Base-by-base conservation (phyloP, 2,113 vertebrate genomes). In the Alaudala cheleensis region DNA sequence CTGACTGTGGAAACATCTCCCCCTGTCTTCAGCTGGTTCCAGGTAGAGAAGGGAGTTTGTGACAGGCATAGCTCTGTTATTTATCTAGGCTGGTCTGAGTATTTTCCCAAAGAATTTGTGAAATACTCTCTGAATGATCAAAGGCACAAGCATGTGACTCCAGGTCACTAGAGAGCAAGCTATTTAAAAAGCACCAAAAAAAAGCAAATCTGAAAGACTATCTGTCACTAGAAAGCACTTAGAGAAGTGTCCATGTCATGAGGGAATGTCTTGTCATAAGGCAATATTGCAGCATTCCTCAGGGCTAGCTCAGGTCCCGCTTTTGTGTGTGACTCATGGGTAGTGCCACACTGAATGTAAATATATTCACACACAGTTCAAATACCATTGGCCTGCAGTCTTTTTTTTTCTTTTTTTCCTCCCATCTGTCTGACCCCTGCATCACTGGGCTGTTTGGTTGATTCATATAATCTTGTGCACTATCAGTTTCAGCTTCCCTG, bases 1-100 rank as follows among this genome's bases (percentile, higher is more conserved):
- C 56, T 93, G 64, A 5, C 80, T 92, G 81, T 95, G 69, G 81
- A 96, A 95, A 92, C 62, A 65, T 91, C 83, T 95, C 83, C 86
- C 82, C 80, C 92, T 92, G 47, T 67, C 83, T 95, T 97, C 86
- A 91, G 61, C 60, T 67, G 53, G 17, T 50, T 86, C 73, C 51
- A 71, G 37, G 72, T 72, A 45, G 34, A 66, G 82, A 71, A 83
- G 26, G 45, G 51, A 74, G 10, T 40, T 60, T 47, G 42, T 57
- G 40, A 39, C 25, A 47, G 23, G 12, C 29, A 5, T 19, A 54
- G 29, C 40, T 70, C 74, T 74, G 22, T 45, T 89, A 64, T 74
- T 79, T 81, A 70, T 73, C 39, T 66, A 53, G 69, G n/a, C 51
- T 64, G 67, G 61, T 60, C 77, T 76, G 53, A 81, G 45, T 86